Evolutionary conservation across 2,113 vertebrate species (phyloP).

Genomic region (Amia ocellicauda): DNA sequence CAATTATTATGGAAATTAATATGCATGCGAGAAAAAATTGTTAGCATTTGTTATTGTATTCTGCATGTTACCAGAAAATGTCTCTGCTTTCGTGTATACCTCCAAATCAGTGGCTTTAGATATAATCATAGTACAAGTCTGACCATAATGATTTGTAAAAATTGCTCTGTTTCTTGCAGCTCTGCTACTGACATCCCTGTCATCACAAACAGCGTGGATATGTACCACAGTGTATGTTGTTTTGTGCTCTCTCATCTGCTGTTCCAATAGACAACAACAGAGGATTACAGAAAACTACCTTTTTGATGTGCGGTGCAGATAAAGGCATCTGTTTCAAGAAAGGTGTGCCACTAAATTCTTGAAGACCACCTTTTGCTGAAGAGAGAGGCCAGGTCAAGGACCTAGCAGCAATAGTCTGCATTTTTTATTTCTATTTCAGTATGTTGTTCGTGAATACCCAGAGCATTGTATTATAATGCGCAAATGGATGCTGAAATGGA

Average conservation of each 20-base stretch:
- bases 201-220: slow-evolving; percentile 64
- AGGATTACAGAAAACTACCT: slow-evolving; percentile 36
- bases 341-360: neutral
- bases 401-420: slow-evolving; percentile 60
- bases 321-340: slow-evolving; percentile 9
- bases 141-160: slow-evolving; percentile 21
- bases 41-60: neutral
- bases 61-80: neutral
- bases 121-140: slow-evolving; percentile 5
- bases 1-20: neutral
- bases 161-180: slow-evolving; percentile 54
- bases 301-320: slow-evolving; percentile 5
- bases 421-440: slow-evolving; percentile 78
- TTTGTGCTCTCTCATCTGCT: slow-evolving; percentile 25
- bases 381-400: slow-evolving; percentile 70
- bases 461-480: slow-evolving; percentile 96
- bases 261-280: slow-evolving; percentile 11
- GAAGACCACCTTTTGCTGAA: slow-evolving; percentile 41
- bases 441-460: slow-evolving; percentile 89
- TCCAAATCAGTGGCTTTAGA: slow-evolving; percentile 1
- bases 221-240: slow-evolving; percentile 25
- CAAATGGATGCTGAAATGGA: slow-evolving; percentile 98
- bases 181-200: slow-evolving; percentile 49
- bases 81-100: neutral
- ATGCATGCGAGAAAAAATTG: neutral